These are phyloP conservation scores for Argyresthia goedartella DNA, from an alignment of 2,888 invertebrate genomes.

Conservation along the genomic window DNA sequence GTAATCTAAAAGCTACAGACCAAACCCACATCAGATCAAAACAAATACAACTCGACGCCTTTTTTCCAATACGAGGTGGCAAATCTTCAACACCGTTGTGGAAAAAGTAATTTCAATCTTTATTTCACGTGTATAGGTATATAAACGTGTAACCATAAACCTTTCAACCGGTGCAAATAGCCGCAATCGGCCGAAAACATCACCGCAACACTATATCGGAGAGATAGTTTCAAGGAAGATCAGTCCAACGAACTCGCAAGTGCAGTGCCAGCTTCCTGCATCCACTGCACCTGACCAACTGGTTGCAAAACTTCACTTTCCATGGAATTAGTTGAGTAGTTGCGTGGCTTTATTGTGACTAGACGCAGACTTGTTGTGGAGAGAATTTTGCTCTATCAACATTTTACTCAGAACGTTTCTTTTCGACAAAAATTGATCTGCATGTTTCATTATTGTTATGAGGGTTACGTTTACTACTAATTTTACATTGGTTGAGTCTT, in stretches of 20 bases:
- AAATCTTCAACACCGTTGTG: no score
- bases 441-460: background rate
- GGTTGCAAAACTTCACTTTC: conserved; percentile 4
- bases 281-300: background rate
- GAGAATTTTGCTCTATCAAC: background rate
- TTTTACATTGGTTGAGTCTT: no score
- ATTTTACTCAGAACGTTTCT: background rate
- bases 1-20: no score
- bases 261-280: conserved; percentile 10
- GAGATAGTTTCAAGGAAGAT: conserved; percentile 10
- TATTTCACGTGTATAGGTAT: no score
- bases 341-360: background rate
- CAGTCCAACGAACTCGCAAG: conserved; percentile 12
- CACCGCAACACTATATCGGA: background rate
- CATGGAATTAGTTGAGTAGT: background rate
- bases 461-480: no score
- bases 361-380: background rate
- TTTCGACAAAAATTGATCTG: background rate
- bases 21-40: no score
- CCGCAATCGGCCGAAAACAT: no score
- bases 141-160: no score
- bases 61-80: no score
- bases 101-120: no score
- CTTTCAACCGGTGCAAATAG: no score
- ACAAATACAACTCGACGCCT: no score